phyloP scores from a whole-genome alignment of 2,888 invertebrate species.

The Coecobrya sp. region DNA sequence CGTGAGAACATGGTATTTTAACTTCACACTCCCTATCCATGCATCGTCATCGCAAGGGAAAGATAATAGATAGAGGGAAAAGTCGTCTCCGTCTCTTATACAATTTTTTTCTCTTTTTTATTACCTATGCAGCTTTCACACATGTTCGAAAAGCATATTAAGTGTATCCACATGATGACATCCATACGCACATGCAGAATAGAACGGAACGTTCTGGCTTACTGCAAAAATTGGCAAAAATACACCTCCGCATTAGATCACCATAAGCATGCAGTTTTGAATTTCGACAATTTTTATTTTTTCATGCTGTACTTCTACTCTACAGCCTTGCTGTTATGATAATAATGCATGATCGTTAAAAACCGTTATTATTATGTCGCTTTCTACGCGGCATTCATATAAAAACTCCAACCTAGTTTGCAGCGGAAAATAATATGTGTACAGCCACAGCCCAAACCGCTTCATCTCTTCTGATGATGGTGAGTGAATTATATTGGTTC shows the following conservation, averaged over 20 bases:
- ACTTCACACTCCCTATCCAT: conserved; percentile 58
- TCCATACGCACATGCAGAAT: conserved; percentile 63
- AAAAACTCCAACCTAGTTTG: conserved; percentile 65
- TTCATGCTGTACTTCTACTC: neutral
- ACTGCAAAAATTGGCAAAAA: conserved; percentile 80
- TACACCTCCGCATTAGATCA: conserved; percentile 72
- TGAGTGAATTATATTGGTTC: conserved; percentile 69
- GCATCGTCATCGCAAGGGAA: conserved; percentile 30
- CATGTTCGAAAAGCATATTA: conserved; percentile 60
- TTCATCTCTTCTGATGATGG: conserved; percentile 10
- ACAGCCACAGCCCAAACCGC: conserved; percentile 48
- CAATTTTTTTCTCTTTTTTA: neutral
- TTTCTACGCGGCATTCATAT: conserved; percentile 62
- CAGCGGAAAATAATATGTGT: neutral
- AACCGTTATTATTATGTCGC: neutral
- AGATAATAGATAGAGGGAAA: conserved; percentile 39
- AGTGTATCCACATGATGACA: conserved; percentile 67
- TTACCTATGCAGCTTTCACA: conserved; percentile 48
- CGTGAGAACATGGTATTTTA: conserved; percentile 56
- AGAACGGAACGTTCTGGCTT: conserved; percentile 58
- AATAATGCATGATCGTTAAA: conserved; percentile 28
- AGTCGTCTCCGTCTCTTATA: no score
- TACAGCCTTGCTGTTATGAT: neutral
- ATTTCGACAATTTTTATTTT: neutral
- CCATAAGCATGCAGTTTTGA: conserved; percentile 30